phyloP scores from a whole-genome alignment of 2,797 vertebrate species.

The Acanthurus leucopareius region DNA sequence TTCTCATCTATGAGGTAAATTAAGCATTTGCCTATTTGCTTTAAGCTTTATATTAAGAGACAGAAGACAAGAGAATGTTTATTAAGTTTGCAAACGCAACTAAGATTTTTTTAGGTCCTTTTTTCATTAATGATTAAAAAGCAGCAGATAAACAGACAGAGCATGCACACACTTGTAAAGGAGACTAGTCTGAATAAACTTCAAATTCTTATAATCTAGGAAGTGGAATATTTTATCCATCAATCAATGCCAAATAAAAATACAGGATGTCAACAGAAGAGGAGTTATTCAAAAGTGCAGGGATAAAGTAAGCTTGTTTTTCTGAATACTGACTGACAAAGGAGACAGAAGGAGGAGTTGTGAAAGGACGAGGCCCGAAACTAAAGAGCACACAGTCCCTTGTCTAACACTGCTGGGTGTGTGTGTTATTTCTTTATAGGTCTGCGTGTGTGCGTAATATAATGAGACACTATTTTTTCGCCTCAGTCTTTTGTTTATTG shows the following conservation, averaged over 20 bases:
- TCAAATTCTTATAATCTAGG: background rate
- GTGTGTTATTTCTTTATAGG: constrained; percentile 1
- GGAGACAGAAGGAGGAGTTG: constrained; percentile 39
- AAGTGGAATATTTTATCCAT: constrained; percentile 6
- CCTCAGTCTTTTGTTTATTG: constrained; percentile 47
- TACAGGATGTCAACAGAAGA: constrained; percentile 20
- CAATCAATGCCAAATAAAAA: background rate
- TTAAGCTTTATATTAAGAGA: background rate
- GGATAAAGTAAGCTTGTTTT: constrained; percentile 37
- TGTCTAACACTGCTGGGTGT: constrained; percentile 53
- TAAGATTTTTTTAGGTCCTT: background rate
- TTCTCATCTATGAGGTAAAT: background rate
- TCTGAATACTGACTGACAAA: constrained; percentile 51
- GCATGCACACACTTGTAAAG: background rate
- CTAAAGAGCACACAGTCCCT: constrained; percentile 50
- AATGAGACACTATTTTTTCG: constrained; percentile 49
- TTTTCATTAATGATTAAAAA: constrained; percentile 3
- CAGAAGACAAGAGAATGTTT: background rate
- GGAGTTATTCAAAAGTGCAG: constrained; percentile 25
- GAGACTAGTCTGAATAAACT: background rate
- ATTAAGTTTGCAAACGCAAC: background rate
- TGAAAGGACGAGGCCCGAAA: constrained; percentile 54
- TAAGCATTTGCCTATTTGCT: background rate
- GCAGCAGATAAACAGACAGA: background rate
- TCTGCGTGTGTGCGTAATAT: constrained; percentile 14